A percentile compares a stretch with the other conserved stretches of the same genome.
phyloP scores from a whole-genome alignment of 2,797 vertebrate species.

The Amblyraja radiata region DNA sequence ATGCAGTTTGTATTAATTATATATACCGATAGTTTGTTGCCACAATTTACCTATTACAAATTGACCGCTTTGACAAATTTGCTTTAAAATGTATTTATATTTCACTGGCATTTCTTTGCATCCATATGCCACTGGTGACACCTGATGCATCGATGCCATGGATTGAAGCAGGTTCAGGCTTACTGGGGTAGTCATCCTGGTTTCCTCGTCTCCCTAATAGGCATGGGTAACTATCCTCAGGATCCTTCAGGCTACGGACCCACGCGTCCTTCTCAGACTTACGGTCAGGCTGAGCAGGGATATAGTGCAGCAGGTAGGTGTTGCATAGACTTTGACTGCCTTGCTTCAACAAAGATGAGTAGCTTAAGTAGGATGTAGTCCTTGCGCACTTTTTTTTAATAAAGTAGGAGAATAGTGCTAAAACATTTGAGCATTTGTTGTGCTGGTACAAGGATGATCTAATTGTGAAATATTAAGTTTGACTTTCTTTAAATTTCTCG shows the following conservation, averaged over 20 bases:
- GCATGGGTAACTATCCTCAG: conserved; percentile 83
- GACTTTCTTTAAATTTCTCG: conserved; percentile 11
- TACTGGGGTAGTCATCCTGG: conserved; percentile 78
- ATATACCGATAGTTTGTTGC: conserved; percentile 23
- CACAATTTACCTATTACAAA: conserved; percentile 28
- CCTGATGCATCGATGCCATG: conserved; percentile 37
- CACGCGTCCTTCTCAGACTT: conserved; percentile 81
- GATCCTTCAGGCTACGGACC: conserved; percentile 80
- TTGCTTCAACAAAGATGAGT: conserved; percentile 48
- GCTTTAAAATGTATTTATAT: conserved; percentile 33
- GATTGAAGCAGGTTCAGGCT: conserved; percentile 47
- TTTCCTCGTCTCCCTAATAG: conserved; percentile 78
- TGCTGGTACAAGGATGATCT: conserved; percentile 63
- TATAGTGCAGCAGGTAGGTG: conserved; percentile 75
- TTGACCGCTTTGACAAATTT: neutral
- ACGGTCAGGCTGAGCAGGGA: conserved; percentile 88
- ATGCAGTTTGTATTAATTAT: conserved; percentile 19
- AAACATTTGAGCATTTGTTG: conserved; percentile 50
- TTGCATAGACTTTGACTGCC: conserved; percentile 62
- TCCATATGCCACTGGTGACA: conserved; percentile 32
- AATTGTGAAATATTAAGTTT: conserved; percentile 52
- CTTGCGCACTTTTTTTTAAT: conserved; percentile 38
- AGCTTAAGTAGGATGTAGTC: conserved; percentile 40
- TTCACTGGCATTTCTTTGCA: conserved; percentile 35
- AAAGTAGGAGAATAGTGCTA: conserved; percentile 36